Conservation (phyloP, 2,113 vertebrate genomes). For the Albula glossodonta region DNA sequence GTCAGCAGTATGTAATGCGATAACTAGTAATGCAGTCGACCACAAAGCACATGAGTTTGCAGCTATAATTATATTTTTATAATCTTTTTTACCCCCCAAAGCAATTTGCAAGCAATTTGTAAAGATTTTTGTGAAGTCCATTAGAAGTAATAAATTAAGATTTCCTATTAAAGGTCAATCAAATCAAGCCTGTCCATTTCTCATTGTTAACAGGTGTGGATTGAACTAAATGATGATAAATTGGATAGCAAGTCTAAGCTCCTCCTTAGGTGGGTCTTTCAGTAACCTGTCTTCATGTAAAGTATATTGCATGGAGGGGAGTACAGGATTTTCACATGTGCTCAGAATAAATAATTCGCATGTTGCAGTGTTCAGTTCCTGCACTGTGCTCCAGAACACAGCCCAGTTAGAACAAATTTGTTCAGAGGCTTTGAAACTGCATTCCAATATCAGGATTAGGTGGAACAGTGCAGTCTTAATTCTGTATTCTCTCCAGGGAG, state of each 20-base stretch:
- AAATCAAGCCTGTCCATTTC: slow-evolving; percentile 14
- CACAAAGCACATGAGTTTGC: not conserved
- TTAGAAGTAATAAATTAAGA: slow-evolving; percentile 21
- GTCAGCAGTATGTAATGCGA: not conserved
- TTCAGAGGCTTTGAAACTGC: not conserved
- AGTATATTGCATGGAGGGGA: not conserved
- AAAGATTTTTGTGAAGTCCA: slow-evolving; percentile 13
- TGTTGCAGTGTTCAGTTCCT: not conserved
- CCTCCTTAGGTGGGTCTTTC: not conserved
- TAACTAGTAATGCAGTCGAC: not conserved
- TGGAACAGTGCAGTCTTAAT: not conserved
- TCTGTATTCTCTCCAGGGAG: slow-evolving; percentile 15
- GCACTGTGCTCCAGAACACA: not conserved
- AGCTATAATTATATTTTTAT: slow-evolving; percentile 26
- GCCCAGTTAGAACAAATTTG: not conserved
- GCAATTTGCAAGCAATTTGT: slow-evolving; percentile 8
- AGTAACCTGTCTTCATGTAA: not conserved
- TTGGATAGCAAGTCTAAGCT: slow-evolving; percentile 2
- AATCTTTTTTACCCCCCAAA: slow-evolving; percentile 1
- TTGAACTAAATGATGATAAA: slow-evolving; percentile 18
- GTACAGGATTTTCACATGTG: not conserved
- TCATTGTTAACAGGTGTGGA: slow-evolving; percentile 23
- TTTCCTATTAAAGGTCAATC: slow-evolving; percentile 13
- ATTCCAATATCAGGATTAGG: not conserved
- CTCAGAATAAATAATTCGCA: slow-evolving; percentile 7